Evolutionary conservation across 2,797 vertebrate genomes (phyloP), one percentile per base, ranked within the genome.

Genomic region (Tinamus major): DNA sequence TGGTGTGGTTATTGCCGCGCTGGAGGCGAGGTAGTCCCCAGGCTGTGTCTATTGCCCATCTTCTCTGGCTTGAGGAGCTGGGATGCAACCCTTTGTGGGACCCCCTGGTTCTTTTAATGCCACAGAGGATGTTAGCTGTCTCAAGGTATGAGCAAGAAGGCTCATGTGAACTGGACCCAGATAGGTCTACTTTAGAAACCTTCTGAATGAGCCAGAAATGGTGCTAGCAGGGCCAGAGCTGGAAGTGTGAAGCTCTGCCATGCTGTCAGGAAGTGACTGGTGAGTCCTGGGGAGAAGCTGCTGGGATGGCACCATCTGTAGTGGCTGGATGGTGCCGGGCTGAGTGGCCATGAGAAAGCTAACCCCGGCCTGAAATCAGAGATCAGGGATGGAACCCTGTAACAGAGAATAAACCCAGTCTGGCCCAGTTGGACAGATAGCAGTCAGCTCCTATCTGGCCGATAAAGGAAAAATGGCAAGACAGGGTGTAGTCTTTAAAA

Each of bases 261-360:
- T 3, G 10, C 59, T 61, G 21, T 13, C 21, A 23, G 23, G 33
- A 21, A 61, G 35, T 9, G 23, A 61, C 21, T 62, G 19, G 56
- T 70, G 61, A 23, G 4, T 39, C 71, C 15, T 2, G 24, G 70
- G 26, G 4, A 44, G 58, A 71, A 72, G 56, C 20, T 62, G 16
- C 1, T 3, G 63, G 48, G 33, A 16, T 0, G 2, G 31, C 5
- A 5, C 14, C 27, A 18, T 55, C 29, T 23, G 71, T 0, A 0
- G 46, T 44, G 58, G 51, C 26, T 42, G 84, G 37, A 75, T 8
- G 19, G 23, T 74, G 37, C 17, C 0, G 2, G 23, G 58, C 33
- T 61, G 58, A 35, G 23, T 24, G 35, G 59, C 35, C 35, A 16
- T 61, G 35, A 21, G 59, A 61, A 37, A 16, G 33, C 9, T 37